A percentile compares a stretch with the other conserved stretches of the same genome.
phyloP scores from a whole-genome alignment of 2,888 invertebrate species.

The Nematopogon swammerdamellus region DNA sequence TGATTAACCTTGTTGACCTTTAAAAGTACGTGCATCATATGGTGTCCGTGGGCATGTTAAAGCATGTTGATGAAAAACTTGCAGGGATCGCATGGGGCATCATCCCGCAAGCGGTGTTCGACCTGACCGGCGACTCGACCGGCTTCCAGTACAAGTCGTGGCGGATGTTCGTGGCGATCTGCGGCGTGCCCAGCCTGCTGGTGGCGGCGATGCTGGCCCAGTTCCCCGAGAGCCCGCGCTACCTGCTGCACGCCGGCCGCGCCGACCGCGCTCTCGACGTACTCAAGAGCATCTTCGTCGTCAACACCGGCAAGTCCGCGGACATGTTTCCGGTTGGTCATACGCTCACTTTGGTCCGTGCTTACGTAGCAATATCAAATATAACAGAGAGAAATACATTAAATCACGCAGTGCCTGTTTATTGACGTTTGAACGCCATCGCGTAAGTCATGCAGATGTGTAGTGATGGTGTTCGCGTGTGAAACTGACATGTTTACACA shows the following conservation, averaged over 20 bases:
- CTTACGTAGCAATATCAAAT: too few relatives aligned
- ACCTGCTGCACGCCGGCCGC: slow-evolving; percentile 46
- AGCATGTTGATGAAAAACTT: too few relatives aligned
- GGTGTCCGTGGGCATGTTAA: too few relatives aligned
- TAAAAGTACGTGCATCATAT: too few relatives aligned
- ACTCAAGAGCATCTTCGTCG: slow-evolving; percentile 50
- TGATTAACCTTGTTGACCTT: too few relatives aligned
- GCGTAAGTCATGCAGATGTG: too few relatives aligned
- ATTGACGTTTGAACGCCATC: too few relatives aligned
- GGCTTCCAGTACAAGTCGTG: slow-evolving; percentile 56
- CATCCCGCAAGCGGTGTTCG: slow-evolving; percentile 34
- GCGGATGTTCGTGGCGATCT: slow-evolving; percentile 62
- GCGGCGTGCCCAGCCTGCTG: slow-evolving; percentile 54
- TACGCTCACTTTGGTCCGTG: too few relatives aligned
- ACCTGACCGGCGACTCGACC: slow-evolving; percentile 19
- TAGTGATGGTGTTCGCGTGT: too few relatives aligned
- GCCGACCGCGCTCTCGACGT: slow-evolving; percentile 48
- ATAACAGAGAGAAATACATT: too few relatives aligned
- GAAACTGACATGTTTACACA: too few relatives aligned
- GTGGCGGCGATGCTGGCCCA: slow-evolving; percentile 47
- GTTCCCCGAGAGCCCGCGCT: slow-evolving; percentile 58
- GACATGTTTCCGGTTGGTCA: slow-evolving; percentile 53
- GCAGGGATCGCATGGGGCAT: slow-evolving; percentile 47
- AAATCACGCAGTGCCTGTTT: too few relatives aligned
- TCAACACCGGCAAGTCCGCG: slow-evolving; percentile 45